These are phyloP conservation scores for Nymphicus hollandicus DNA, from an alignment of 2,113 vertebrate genomes.

Conservation along the genomic window DNA sequence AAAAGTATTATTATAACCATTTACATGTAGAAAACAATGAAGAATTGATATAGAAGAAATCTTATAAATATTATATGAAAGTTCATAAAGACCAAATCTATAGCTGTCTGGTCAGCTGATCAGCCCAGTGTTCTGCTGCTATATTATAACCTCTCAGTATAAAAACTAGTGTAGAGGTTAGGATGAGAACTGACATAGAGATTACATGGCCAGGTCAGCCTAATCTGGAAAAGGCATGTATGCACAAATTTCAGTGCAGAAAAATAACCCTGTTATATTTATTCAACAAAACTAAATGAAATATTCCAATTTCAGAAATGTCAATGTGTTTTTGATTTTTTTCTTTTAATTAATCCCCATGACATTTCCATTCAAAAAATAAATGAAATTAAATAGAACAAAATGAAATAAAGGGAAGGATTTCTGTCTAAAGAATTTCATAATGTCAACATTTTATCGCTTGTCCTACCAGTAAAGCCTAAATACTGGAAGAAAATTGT, in stretches of 20 bases:
- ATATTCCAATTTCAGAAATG: constrained; percentile 16
- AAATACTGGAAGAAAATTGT: not conserved
- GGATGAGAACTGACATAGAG: not conserved
- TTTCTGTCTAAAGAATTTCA: not conserved
- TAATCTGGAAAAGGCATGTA: not conserved
- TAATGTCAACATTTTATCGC: not conserved
- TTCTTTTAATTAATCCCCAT: not conserved
- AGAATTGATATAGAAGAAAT: not conserved
- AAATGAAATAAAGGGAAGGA: not conserved
- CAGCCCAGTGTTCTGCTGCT: not conserved
- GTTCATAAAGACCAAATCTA: not conserved
- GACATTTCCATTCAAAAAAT: not conserved
- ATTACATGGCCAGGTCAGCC: not conserved
- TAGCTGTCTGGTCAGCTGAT: not conserved
- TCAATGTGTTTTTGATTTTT: not conserved
- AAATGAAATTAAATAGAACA: not conserved
- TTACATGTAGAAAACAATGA: not conserved
- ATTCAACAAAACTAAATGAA: not conserved
- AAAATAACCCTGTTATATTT: not conserved
- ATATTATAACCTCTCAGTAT: not conserved
- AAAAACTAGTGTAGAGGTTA: not conserved
- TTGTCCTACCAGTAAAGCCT: not conserved
- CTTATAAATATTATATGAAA: not conserved
- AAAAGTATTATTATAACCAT: rapidly evolving
- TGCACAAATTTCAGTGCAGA: not conserved